Conservation (phyloP, 2,797 vertebrate genomes). For the Notamacropus eugenii region DNA sequence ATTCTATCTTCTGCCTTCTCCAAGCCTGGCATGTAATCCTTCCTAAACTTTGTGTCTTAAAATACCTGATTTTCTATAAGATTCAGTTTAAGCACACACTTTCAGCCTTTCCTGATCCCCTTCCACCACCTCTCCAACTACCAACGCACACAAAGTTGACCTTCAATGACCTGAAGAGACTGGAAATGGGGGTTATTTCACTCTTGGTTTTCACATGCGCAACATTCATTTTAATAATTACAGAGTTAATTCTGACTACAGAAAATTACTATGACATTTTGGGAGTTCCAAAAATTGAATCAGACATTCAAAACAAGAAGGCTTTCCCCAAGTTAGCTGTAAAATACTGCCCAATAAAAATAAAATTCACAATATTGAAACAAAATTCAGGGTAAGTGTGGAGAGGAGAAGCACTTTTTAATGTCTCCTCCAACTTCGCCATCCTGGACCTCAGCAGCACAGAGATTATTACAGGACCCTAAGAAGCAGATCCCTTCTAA, state of each 20-base stretch:
- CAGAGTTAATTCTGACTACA: too few species aligned
- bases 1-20: background rate
- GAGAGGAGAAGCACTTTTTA: background rate
- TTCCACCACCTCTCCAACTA: background rate
- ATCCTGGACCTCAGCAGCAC: background rate
- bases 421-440: background rate
- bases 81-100: background rate
- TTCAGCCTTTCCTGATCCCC: background rate
- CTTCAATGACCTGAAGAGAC: background rate
- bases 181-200: background rate
- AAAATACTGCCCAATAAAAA: background rate
- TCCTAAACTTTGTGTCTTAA: background rate
- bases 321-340: background rate
- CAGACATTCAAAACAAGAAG: background rate
- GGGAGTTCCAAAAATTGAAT: background rate
- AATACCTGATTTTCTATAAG: background rate
- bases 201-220: background rate
- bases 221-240: background rate
- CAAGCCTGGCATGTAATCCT: background rate
- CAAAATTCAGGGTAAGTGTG: background rate
- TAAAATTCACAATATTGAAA: background rate
- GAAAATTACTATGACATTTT: too few species aligned
- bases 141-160: background rate
- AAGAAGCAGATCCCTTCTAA: background rate
- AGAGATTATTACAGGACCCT: background rate